Evolutionary conservation across 2,888 invertebrate species (phyloP).

Genomic region (Cartodere bifasciata): DNA sequence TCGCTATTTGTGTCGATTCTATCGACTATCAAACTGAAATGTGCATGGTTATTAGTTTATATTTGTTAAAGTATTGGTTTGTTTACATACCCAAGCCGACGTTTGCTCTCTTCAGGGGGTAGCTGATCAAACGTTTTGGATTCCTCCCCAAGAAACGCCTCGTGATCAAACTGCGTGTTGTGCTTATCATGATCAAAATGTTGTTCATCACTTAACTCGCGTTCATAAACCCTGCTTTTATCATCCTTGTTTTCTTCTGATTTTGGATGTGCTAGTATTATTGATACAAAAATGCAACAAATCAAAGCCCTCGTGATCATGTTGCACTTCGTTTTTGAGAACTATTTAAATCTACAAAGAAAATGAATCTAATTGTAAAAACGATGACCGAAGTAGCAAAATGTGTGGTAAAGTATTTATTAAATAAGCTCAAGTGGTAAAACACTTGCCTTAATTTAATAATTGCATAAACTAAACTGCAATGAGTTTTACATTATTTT

Average conservation of each 20-base stretch:
- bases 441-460: no score
- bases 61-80: background rate
- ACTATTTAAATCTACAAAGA: no score
- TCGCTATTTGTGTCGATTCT: conserved; percentile 52
- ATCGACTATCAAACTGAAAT: conserved; percentile 75
- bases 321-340: no score
- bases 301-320: no score
- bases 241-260: conserved; percentile 54
- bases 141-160: conserved; percentile 89
- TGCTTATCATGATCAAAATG: conserved; percentile 73
- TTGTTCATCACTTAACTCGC: conserved; percentile 62
- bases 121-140: conserved; percentile 90
- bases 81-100: conserved; percentile 59
- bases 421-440: no score
- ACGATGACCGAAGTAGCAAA: no score
- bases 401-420: no score
- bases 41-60: conserved; percentile 3
- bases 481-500: no score
- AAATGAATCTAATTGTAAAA: no score
- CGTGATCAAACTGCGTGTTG: conserved; percentile 89
- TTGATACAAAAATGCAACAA: no score
- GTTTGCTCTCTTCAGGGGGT: conserved; percentile 87
- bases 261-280: conserved; percentile 66
- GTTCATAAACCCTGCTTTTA: conserved; percentile 50
- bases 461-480: no score